phyloP scores from a whole-genome alignment of 2,888 invertebrate genomes.

The Pseudococcus jackbeardsleyi region DNA sequence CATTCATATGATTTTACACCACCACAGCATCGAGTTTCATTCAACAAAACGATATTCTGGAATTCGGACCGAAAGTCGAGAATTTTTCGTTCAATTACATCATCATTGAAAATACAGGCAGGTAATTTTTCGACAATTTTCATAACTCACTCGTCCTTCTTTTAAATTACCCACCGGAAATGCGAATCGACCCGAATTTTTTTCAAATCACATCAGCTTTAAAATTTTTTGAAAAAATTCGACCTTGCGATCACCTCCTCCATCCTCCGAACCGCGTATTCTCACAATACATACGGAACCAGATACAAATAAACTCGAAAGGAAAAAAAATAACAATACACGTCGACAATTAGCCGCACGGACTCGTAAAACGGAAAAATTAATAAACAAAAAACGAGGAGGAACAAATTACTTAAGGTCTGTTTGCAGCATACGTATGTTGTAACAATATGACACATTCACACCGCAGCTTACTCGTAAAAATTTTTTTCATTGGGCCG shows the following conservation, averaged over 20 bases:
- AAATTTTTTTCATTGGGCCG: constrained; percentile 41
- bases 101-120: background rate
- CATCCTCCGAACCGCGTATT: background rate
- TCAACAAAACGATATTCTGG: too few relatives aligned
- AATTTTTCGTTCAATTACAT: background rate
- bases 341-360: constrained; percentile 18
- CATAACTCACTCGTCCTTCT: background rate
- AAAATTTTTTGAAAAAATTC: constrained; percentile 8
- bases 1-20: too few relatives aligned
- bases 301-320: background rate
- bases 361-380: constrained; percentile 47
- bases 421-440: background rate
- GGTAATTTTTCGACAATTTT: background rate
- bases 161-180: background rate
- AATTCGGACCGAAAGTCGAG: too few relatives aligned
- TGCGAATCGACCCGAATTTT: background rate
- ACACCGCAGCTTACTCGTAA: background rate
- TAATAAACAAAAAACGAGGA: constrained; percentile 54
- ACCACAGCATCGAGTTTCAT: too few relatives aligned
- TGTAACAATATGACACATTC: background rate
- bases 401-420: constrained; percentile 28
- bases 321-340: background rate
- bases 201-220: background rate
- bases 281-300: background rate
- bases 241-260: constrained; percentile 9